Conservation (phyloP, 2,113 vertebrate genomes). For the Hystrix cristata region DNA sequence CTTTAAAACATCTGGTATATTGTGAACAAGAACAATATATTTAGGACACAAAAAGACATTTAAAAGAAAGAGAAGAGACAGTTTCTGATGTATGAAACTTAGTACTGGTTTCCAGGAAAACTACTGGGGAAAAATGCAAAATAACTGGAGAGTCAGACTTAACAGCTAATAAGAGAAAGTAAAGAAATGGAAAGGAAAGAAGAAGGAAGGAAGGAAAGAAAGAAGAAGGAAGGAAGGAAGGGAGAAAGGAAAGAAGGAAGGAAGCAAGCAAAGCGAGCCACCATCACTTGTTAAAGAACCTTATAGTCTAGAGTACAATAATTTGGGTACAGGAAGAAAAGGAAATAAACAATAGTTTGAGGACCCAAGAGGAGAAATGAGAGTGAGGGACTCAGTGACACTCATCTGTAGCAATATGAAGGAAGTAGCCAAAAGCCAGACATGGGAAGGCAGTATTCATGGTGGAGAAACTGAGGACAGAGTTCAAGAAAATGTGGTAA, state of each 20-base stretch:
- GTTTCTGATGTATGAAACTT: background rate
- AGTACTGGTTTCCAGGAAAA: background rate
- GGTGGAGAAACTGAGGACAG: background rate
- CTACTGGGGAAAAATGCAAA: conserved; percentile 30
- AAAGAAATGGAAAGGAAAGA: background rate
- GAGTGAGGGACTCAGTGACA: background rate
- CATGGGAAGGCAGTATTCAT: background rate
- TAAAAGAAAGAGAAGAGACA: background rate
- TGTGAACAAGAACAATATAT: conserved; percentile 14
- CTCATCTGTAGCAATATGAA: background rate
- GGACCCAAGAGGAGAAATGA: background rate
- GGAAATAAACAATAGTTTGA: background rate
- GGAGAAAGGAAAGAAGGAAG: background rate
- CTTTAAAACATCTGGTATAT: background rate
- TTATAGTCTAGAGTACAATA: background rate
- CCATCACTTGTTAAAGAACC: background rate
- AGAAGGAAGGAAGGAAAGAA: background rate
- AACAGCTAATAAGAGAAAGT: background rate
- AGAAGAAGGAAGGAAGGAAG: no score
- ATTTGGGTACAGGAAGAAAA: background rate
- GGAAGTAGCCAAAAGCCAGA: background rate
- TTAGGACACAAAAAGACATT: background rate
- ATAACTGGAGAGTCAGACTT: background rate
- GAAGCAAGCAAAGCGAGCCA: no score
- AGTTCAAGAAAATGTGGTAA: background rate